These are phyloP conservation scores for Papilio protenor DNA, from an alignment of 2,888 invertebrate genomes.

Conservation along the genomic window DNA sequence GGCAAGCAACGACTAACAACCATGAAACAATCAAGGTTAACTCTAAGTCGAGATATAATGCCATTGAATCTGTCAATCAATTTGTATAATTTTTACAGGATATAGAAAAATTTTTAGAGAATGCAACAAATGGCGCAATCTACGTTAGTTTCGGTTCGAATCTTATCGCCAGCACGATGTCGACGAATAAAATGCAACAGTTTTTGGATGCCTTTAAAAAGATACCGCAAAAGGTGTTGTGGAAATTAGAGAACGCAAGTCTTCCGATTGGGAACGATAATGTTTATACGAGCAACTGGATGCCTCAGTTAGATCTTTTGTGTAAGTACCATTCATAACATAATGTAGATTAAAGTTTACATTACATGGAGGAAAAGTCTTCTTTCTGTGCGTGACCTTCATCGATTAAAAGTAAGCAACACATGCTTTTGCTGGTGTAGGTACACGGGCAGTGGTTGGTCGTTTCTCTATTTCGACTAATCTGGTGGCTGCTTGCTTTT, in stretches of 20 bases:
- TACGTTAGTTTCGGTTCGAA: constrained; percentile 91
- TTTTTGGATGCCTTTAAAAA: constrained; percentile 85
- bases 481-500: no score
- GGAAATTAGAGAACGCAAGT: constrained; percentile 89
- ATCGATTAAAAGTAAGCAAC: no score
- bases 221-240: constrained; percentile 87
- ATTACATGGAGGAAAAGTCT: not conserved
- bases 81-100: constrained; percentile 72
- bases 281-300: constrained; percentile 85
- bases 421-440: no score
- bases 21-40: constrained; percentile 7
- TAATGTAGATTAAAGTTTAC: not conserved
- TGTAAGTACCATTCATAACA: constrained; percentile 82
- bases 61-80: not conserved
- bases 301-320: constrained; percentile 88
- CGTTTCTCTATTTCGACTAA: no score
- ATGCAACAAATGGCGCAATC: constrained; percentile 86
- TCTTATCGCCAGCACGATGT: constrained; percentile 86
- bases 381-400: no score
- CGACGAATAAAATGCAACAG: constrained; percentile 79
- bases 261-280: constrained; percentile 83
- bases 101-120: constrained; percentile 85
- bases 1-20: not conserved
- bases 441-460: no score
- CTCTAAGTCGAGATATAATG: not conserved